phyloP scores from a whole-genome alignment of 2,888 invertebrate genomes.

The Meandrusa payeni region DNA sequence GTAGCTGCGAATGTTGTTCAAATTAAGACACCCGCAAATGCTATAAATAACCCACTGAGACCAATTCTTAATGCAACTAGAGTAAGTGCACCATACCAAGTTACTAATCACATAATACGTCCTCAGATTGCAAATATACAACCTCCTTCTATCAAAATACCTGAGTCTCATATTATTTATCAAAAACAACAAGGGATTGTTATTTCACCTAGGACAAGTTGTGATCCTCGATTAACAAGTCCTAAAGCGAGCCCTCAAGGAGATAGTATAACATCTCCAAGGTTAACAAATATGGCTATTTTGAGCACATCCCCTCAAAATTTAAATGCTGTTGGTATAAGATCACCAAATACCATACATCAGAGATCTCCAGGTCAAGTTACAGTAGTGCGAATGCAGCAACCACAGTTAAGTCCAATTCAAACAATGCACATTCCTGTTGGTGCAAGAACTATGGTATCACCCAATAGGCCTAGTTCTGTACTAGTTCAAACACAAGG shows the following conservation, averaged over 20 bases:
- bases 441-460: slow-evolving; percentile 62
- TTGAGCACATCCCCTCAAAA: slow-evolving; percentile 61
- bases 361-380: slow-evolving; percentile 70
- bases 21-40: slow-evolving; percentile 56
- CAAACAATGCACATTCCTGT: slow-evolving; percentile 66
- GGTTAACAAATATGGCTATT: slow-evolving; percentile 63
- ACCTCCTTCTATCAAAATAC: slow-evolving; percentile 84
- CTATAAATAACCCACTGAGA: slow-evolving; percentile 49
- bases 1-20: slow-evolving; percentile 68
- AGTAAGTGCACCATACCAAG: slow-evolving; percentile 65
- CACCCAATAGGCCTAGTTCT: slow-evolving; percentile 69
- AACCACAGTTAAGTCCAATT: slow-evolving; percentile 69
- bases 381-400: slow-evolving; percentile 77
- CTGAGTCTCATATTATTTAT: slow-evolving; percentile 75
- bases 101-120: slow-evolving; percentile 65
- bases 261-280: slow-evolving; percentile 61
- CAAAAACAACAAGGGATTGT: slow-evolving; percentile 71
- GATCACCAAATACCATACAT: slow-evolving; percentile 61
- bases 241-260: slow-evolving; percentile 61
- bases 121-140: slow-evolving; percentile 76
- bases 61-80: slow-evolving; percentile 58
- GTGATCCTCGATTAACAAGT: slow-evolving; percentile 63
- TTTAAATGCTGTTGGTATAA: slow-evolving; percentile 54
- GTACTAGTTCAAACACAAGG: slow-evolving; percentile 73
- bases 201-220: slow-evolving; percentile 64